phyloP scores from a whole-genome alignment of 92 coral and sea anemone genomes.

The Porites divaricata region DNA sequence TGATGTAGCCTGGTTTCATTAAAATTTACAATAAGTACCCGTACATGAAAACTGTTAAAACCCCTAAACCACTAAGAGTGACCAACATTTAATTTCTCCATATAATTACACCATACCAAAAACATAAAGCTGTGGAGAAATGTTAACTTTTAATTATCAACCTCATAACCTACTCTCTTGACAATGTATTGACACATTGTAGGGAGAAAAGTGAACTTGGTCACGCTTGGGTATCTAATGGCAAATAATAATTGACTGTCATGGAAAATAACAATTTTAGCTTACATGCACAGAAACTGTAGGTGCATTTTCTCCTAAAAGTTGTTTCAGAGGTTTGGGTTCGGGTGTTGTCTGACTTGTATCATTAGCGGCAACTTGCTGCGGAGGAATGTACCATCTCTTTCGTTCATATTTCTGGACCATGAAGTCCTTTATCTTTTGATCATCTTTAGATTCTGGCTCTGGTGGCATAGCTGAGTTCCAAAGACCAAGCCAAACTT shows the following conservation, averaged over 20 bases:
- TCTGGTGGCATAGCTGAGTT: constrained; percentile 89
- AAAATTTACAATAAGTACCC: too few relatives aligned
- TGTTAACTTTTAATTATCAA: too few relatives aligned
- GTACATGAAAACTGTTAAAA: too few relatives aligned
- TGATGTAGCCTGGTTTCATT: too few relatives aligned
- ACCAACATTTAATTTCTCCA: too few relatives aligned
- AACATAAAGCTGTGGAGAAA: too few relatives aligned
- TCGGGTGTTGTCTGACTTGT: constrained; percentile 74
- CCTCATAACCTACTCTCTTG: too few relatives aligned
- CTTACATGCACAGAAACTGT: constrained; percentile 48
- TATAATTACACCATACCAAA: too few relatives aligned
- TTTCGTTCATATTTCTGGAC: constrained; percentile 96
- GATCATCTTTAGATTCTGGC: constrained; percentile 98
- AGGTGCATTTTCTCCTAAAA: constrained; percentile 87
- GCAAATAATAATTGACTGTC: not conserved
- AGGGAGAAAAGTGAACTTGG: not conserved
- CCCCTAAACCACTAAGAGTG: too few relatives aligned
- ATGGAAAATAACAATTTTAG: not conserved
- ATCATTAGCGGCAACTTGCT: constrained; percentile 70
- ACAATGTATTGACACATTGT: too few relatives aligned
- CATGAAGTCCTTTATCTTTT: constrained; percentile 96
- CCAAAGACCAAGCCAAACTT: constrained; percentile 99
- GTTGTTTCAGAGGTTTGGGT: constrained; percentile 94
- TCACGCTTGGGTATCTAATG: not conserved
- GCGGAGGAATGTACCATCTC: constrained; percentile 97